Evolutionary conservation across 2,797 vertebrate genomes (phyloP).

Genomic region (Coccyzus lansbergi): DNA sequence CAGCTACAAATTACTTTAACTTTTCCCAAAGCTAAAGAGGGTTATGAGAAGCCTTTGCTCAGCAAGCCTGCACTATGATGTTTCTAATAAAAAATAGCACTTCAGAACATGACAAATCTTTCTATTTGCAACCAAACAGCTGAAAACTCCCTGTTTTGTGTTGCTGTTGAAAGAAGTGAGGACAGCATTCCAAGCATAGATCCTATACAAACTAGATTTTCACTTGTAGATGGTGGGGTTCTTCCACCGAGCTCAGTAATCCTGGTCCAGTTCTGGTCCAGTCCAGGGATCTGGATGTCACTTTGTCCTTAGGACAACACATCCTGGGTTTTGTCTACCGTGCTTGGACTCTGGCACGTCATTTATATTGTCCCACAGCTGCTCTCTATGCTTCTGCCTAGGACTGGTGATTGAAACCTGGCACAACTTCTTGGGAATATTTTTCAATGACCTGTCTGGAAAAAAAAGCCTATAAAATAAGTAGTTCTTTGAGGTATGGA

Average conservation of each 20-base stretch:
- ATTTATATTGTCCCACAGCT: not conserved
- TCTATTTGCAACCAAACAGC: not conserved
- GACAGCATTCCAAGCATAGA: not conserved
- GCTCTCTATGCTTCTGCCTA: not conserved
- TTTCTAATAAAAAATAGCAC: not conserved
- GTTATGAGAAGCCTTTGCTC: not conserved
- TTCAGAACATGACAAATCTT: not conserved
- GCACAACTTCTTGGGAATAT: not conserved
- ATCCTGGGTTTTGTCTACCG: not conserved
- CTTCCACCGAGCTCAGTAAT: not conserved
- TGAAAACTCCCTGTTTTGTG: not conserved
- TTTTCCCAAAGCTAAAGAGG: not conserved
- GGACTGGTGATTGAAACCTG: not conserved
- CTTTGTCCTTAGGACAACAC: rapidly evolving
- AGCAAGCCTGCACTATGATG: not conserved
- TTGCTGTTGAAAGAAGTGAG: not conserved
- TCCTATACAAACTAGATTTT: not conserved
- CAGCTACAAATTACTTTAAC: not conserved
- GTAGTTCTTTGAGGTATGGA: not conserved
- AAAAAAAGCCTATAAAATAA: not conserved
- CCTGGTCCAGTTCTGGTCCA: not conserved
- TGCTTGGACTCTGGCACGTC: not conserved
- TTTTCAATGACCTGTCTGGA: not conserved
- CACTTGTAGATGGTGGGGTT: not conserved
- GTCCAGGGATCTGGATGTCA: not conserved